Percentiles rank a stretch among this genome's conserved stretches.
phyloP scores from a whole-genome alignment of 2,797 vertebrate genomes.

The Macropus fuliginosus region DNA sequence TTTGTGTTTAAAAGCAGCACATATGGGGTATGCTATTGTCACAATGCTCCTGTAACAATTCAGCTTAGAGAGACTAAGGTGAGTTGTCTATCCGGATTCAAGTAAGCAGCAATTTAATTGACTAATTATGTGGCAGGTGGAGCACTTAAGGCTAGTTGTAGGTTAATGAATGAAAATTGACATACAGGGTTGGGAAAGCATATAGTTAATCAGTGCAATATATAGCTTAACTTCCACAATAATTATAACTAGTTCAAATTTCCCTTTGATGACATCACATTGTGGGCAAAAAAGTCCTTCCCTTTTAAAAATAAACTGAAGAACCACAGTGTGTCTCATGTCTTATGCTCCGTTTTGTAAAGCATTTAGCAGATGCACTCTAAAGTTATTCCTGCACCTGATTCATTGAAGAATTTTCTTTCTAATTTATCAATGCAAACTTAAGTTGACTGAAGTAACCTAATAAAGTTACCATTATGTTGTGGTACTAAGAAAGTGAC shows the following conservation, averaged over 20 bases:
- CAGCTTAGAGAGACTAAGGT: not conserved
- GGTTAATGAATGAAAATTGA: slow-evolving; percentile 7
- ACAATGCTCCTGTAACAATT: slow-evolving; percentile 30
- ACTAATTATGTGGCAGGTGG: not conserved
- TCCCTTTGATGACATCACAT: slow-evolving; percentile 39
- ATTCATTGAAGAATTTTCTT: slow-evolving; percentile 53
- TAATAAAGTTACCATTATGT: slow-evolving; percentile 65
- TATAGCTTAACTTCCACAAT: not conserved
- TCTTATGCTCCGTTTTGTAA: slow-evolving; percentile 55
- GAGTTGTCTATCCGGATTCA: not conserved
- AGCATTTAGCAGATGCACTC: slow-evolving; percentile 51
- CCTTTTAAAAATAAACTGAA: slow-evolving; percentile 65
- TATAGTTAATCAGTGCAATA: not conserved
- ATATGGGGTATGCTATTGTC: slow-evolving; percentile 9
- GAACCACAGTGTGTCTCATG: slow-evolving; percentile 58
- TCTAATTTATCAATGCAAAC: slow-evolving; percentile 58
- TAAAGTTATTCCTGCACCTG: slow-evolving; percentile 60
- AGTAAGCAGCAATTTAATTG: not conserved
- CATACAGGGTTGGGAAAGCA: not conserved
- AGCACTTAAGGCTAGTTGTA: not conserved
- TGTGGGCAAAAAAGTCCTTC: not conserved
- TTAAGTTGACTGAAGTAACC: slow-evolving; percentile 54
- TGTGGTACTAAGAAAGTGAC: slow-evolving; percentile 78
- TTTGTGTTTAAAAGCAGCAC: slow-evolving; percentile 42
- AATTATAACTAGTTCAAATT: slow-evolving; percentile 12